Conservation (phyloP, 2,113 vertebrate species). For the Telmatochromis sp. region DNA sequence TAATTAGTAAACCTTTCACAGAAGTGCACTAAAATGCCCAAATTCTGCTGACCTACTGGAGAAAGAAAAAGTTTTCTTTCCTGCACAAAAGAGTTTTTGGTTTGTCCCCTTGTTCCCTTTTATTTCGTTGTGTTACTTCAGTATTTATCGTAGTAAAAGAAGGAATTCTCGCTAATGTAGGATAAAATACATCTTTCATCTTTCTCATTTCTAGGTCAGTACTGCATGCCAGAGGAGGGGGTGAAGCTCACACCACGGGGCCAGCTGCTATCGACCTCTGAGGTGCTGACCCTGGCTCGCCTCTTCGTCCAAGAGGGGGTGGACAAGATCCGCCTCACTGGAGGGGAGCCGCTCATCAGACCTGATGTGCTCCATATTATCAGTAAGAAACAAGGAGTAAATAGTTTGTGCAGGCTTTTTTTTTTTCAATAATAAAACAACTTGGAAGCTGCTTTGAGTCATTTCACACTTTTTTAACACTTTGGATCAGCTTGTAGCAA, state of each 20-base stretch:
- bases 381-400: constrained; percentile 64
- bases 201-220: constrained; percentile 76
- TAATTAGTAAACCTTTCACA: not conserved
- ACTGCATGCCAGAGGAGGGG: constrained; percentile 97
- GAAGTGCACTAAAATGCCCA: not conserved
- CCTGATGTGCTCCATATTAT: constrained; percentile 88
- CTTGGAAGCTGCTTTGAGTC: not conserved
- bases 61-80: not conserved
- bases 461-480: not conserved
- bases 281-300: constrained; percentile 82
- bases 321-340: constrained; percentile 92
- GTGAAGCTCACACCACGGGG: constrained; percentile 84
- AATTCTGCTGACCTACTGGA: not conserved
- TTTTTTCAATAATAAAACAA: not conserved
- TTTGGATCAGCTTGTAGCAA: not conserved
- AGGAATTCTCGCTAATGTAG: not conserved
- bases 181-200: accelerated
- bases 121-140: accelerated
- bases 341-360: constrained; percentile 92
- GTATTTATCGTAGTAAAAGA: not conserved
- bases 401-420: not conserved
- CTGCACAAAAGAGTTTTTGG: not conserved
- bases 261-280: constrained; percentile 81
- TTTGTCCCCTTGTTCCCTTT: not conserved
- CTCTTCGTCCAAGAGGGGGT: constrained; percentile 93